Conservation (phyloP, 2,888 invertebrate genomes). For the Clitarchus hookeri region DNA sequence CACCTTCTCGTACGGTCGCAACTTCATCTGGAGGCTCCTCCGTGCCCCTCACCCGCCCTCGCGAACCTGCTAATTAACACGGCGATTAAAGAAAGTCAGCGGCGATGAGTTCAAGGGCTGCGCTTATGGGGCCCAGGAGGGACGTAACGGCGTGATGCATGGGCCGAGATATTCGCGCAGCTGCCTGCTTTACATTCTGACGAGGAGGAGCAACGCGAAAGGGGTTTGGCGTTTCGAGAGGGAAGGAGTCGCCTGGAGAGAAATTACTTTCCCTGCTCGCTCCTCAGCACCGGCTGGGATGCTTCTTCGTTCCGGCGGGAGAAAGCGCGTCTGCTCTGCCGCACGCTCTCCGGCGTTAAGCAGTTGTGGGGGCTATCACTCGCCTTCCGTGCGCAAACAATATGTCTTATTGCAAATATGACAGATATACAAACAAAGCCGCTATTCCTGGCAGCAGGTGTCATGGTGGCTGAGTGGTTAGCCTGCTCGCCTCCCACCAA, state of each 20-base stretch:
- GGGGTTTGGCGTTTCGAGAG: neutral
- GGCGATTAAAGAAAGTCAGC: conserved; percentile 24
- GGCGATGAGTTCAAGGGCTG: conserved; percentile 2
- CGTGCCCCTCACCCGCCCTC: neutral
- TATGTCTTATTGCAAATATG: too few species aligned
- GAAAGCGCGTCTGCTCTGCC: too few species aligned
- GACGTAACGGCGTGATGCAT: neutral
- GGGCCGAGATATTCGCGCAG: neutral
- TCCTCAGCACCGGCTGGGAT: neutral
- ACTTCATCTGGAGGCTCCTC: too few species aligned
- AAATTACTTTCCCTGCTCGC: neutral
- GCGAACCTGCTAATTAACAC: conserved; percentile 16
- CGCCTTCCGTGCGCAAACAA: too few species aligned
- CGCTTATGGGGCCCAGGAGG: neutral
- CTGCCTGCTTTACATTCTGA: conserved; percentile 2
- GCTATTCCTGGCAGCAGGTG: too few species aligned
- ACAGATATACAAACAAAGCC: too few species aligned
- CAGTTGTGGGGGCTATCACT: too few species aligned
- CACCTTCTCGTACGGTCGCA: neutral
- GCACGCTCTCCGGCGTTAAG: too few species aligned
- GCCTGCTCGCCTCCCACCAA: too few species aligned
- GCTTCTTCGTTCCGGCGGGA: too few species aligned
- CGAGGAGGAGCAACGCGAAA: neutral
- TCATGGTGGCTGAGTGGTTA: too few species aligned
- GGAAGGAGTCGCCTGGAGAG: neutral